Evolutionary conservation across 2,888 invertebrate genomes (phyloP), one percentile per base, ranked within the genome.

Genomic region (Tromatobia lineatoria): DNA sequence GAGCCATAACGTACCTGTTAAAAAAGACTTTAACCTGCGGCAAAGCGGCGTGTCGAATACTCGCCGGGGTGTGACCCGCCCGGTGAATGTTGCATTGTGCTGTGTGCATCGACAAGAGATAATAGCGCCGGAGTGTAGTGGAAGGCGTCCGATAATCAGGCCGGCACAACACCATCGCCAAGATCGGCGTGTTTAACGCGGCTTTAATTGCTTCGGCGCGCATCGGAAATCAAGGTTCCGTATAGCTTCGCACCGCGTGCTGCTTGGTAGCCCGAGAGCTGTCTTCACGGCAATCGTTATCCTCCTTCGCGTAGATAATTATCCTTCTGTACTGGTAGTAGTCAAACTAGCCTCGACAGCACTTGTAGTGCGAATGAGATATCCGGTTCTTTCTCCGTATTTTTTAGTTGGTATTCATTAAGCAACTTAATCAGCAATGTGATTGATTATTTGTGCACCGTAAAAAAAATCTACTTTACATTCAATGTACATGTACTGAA

Each of bases 121-220:
- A 76, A 57, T 71, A 66, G 38, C 18, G 29, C 45, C 42, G 79
- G 74, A 70, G 64, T 52, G 54, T 25, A 4, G 13, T 15, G 57
- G 69, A 52, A 73, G 42, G 66, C 82, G 85, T 85, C 86, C 81
- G 86, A 87, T 86, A 87, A 87, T 85, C 83, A 86, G 66, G 61
- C 66, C 82, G 64, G 69, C 74, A 61, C 20, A 59, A 38, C 73
- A 74, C 67, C 52, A 76, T 66, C 66, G 80, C 64, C 79, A 57
- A 6, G 50, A 81, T 73, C 54, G 77, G 42, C 69, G 76, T 76
- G 64, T 75, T 82, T 80, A 85, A 83, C 81, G 82, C 79, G 67
- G 69, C 74, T 85, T 80, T 86, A 85, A 86, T 86, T 86, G 80
- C 70, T 73, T 45, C 74, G 78, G 54, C 64, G 76, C 75, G 71